Base-by-base conservation (phyloP, 2,113 vertebrate genomes). In the Gnathochromis pfefferi region DNA sequence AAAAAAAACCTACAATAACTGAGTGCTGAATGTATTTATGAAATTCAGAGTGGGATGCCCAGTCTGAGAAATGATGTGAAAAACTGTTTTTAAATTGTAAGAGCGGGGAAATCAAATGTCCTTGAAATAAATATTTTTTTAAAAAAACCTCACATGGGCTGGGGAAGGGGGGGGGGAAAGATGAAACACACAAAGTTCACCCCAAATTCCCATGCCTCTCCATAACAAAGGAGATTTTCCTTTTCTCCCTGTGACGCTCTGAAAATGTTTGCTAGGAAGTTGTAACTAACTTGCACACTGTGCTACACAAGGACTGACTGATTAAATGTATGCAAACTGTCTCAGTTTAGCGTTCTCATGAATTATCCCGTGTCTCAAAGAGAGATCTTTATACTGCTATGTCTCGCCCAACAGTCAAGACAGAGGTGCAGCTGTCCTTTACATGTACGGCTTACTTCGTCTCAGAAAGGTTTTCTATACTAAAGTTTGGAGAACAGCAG, bases 11-110 rank as follows among this genome's bases (percentile, higher is more conserved):
- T 88, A 83, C 84, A 87, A 88, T 78, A 90, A 90, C 90, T 89
- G 88, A 92, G 88, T 93, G 87, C 90, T 91, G 94, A 96, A 94
- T 94, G 94, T 95, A 93, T 92, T 92, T 92, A 91, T 94, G 70
- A 90, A 93, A 80, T 89, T 87, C 13, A 83, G 81, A 90, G 83
- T 35, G 60, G 57, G 58, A 80, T 86, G 80, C 80, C 68, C 83
- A 80, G 84, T 85, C 55, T 73, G 78, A 89, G 35, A 78, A 93
- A 85, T 82, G 40, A 70, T 11, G 45, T 86, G 83, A 88, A 84
- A 89, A 83, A 31, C 35, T 85, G 28, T 84, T 47, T 90, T 87
- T 60, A 63, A 85, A 33, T 55, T 47, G 11, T 47, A 53, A 16
- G 31, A n/a, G 57, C 3, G 10, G 57, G 78, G 19, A 23, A 19